Evolutionary conservation across 2,113 vertebrate genomes (phyloP), one percentile per base, ranked within the genome.

Genomic region (Heterochromis multidens): DNA sequence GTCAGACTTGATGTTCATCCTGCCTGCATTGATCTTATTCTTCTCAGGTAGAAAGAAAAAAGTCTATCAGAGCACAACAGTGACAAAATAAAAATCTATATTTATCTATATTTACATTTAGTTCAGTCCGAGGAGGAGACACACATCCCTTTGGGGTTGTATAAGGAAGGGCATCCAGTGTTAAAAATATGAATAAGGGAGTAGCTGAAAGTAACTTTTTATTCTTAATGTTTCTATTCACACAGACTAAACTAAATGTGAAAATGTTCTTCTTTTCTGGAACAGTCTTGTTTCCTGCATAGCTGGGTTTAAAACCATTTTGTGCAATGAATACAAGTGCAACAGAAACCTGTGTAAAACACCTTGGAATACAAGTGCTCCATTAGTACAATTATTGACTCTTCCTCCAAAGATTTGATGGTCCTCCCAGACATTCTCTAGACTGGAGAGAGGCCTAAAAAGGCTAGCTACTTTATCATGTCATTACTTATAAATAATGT

Each of bases 1-100:
- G 46, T 49, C 3, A 49, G 23, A 65, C 37, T 37, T 37, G 19
- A 65, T 37, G 61, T 37, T 17, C n/a, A n/a, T n/a, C n/a, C n/a
- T n/a, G n/a, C n/a, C 27, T 35, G 54, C 74, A 79, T n/a, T 70
- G 62, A 82, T 85, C 80, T 84, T 70, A 81, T 84, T 76, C 82
- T 27, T 67, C 82, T 88, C 60, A 43, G 81, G 54, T 80, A 84
- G 60, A 11, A 17, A n/a, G 40, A 25, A 37, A 31, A 77, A 58
- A 3, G 33, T 35, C 2, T 23, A 27, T 59, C 76, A 80, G 14
- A 59, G 3, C 25, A n/a, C 21, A 5, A n/a, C 17, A 27, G 13
- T 74, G 65, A 59, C 70, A 77, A 77, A 58, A 74, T 59, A n/a
- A n/a, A n/a, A n/a, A n/a, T n/a, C n/a, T n/a, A n/a, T n/a, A n/a